Evolutionary conservation across 2,113 vertebrate genomes (phyloP), one percentile per base, ranked within the genome.

Genomic region (Rallus limicola): DNA sequence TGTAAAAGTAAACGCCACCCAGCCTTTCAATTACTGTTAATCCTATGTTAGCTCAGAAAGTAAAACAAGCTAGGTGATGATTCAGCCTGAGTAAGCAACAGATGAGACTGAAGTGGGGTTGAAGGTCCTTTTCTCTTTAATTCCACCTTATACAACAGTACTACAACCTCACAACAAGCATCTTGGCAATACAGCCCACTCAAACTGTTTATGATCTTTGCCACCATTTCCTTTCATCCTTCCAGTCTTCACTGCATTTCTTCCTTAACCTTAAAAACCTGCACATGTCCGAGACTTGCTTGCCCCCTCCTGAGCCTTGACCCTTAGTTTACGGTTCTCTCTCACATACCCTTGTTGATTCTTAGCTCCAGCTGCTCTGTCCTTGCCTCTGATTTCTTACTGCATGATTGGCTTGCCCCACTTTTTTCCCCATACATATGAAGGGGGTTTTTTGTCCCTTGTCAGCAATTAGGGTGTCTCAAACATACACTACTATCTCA

Each of bases 21-120:
- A 86, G 48, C 29, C 68, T 91, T 92, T 86, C 63, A 68, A 16
- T 84, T 89, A 71, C 69, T 68, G 16, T 88, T 74, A 59, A 79
- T 19, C 16, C 16, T 29, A 5, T 33, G 5, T 42, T 75, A 46
- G 19, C 78, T 80, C 48, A 56, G 42, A 21, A 81, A 38, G 26
- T 55, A 81, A 86, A 64, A 86, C 8, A 33, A 78, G 14, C 28
- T 67, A 70, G 21, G 42, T 81, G 81, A 89, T 89, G 81, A 86
- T 21, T 86, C 86, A 78, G 69, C 77, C 53, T 13, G 50, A 90
- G 33, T 42, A 68, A 82, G 59, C 29, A 92, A 86, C 33, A 84
- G 36, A 80, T 44, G 36, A 86, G n/a, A 62, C 13, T 19, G 28
- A 65, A 88, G 10, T 10, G 50, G 42, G 21, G 42, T n/a, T 74